These are phyloP conservation scores for Zaprionus camerounensis DNA, from an alignment of 1,140 invertebrate genomes.

Conservation along the genomic window DNA sequence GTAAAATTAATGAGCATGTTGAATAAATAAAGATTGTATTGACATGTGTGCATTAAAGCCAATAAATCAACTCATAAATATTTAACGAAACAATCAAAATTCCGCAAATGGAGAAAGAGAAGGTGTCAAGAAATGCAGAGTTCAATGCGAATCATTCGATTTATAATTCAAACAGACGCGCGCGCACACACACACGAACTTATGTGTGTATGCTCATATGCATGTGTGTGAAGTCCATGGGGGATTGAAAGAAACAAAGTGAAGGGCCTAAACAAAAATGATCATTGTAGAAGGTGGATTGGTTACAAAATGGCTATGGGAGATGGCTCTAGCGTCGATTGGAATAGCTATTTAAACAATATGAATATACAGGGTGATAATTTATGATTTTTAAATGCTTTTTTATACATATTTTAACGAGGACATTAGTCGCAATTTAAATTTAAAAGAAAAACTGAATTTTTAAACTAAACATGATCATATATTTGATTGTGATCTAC, in stretches of 20 bases:
- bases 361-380: too few relatives aligned
- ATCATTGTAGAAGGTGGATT: neutral
- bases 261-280: constrained; percentile 1
- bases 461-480: too few relatives aligned
- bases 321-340: neutral
- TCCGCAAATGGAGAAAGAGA: constrained; percentile 18
- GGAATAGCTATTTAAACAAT: neutral
- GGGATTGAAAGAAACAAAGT: constrained; percentile 5
- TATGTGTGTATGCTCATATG: neutral
- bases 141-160: constrained; percentile 24
- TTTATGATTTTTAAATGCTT: too few relatives aligned
- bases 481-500: neutral
- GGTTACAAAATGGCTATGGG: neutral
- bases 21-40: constrained; percentile 11
- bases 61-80: constrained; percentile 38
- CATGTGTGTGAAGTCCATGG: neutral
- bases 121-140: constrained; percentile 30
- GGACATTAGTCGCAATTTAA: too few relatives aligned
- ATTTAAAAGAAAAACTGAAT: too few relatives aligned
- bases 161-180: neutral
- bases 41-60: constrained; percentile 22
- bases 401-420: too few relatives aligned
- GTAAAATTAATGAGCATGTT: neutral
- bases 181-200: neutral
- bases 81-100: constrained; percentile 38